These are phyloP conservation scores for Tetragonisca angustula DNA, from an alignment of 2,888 invertebrate genomes.

Conservation along the genomic window DNA sequence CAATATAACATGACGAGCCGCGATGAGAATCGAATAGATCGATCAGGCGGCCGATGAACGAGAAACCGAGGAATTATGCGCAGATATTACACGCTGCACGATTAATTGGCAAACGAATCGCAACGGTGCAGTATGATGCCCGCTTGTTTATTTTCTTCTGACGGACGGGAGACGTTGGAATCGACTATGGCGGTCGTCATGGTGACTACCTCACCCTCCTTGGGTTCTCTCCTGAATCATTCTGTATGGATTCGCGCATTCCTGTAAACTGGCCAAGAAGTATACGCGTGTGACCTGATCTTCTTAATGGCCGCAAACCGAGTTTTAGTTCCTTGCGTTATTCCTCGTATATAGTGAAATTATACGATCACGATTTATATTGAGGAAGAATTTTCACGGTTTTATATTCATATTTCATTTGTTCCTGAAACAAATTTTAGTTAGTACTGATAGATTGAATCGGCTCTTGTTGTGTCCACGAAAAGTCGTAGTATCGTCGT, in stretches of 20 bases:
- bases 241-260: conserved; percentile 32
- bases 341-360: not conserved
- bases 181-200: conserved; percentile 80
- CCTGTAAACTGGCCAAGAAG: conserved; percentile 20
- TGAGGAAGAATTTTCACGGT: too few relatives aligned
- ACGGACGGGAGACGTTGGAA: conserved; percentile 66
- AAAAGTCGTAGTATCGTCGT: too few relatives aligned
- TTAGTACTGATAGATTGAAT: too few relatives aligned
- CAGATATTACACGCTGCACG: not conserved
- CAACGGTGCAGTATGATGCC: conserved; percentile 21
- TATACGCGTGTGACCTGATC: conserved; percentile 34
- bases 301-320: not conserved
- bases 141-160: conserved; percentile 55
- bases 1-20: not conserved
- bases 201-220: conserved; percentile 69
- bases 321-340: not conserved
- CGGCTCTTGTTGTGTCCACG: too few relatives aligned
- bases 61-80: not conserved
- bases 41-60: not conserved
- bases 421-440: too few relatives aligned
- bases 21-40: not conserved
- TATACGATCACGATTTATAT: too few relatives aligned
- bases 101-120: conserved; percentile 24
- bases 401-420: too few relatives aligned
- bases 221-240: conserved; percentile 54